A percentile compares a stretch with the other conserved stretches of the same genome.
These are phyloP conservation scores for Listronotus oregonensis DNA, from an alignment of 1,140 invertebrate species.

Conservation along the genomic window DNA sequence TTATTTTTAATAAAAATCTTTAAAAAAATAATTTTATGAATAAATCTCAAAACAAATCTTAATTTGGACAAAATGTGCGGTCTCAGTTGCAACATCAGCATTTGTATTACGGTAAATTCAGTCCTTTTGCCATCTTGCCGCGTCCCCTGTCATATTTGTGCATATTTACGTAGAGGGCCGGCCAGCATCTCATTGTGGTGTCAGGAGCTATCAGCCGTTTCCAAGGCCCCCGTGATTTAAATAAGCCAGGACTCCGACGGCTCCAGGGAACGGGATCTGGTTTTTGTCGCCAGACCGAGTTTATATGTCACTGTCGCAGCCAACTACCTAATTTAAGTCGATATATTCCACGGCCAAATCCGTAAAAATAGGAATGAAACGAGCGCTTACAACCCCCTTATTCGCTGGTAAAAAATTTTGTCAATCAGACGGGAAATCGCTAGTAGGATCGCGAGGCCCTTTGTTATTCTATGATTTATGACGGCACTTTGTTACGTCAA, in stretches of 20 bases:
- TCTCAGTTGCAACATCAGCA: too few relatives aligned
- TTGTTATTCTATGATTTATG: constrained; percentile 30
- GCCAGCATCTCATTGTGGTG: constrained; percentile 48
- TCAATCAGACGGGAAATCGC: constrained; percentile 37
- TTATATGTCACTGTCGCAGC: constrained; percentile 54
- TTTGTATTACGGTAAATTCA: too few relatives aligned
- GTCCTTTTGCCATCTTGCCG: too few relatives aligned
- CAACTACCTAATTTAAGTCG: constrained; percentile 51
- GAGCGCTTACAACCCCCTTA: constrained; percentile 17
- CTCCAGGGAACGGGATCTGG: constrained; percentile 53
- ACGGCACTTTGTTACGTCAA: constrained; percentile 17
- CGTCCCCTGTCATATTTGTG: constrained; percentile 41
- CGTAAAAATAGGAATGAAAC: constrained; percentile 41
- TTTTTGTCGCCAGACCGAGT: constrained; percentile 54
- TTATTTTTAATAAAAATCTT: too few relatives aligned
- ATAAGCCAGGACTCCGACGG: constrained; percentile 53
- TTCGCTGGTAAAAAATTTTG: constrained; percentile 38
- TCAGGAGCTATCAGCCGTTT: constrained; percentile 54
- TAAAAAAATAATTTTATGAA: too few relatives aligned
- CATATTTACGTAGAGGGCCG: constrained; percentile 46
- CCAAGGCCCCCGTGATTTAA: constrained; percentile 53
- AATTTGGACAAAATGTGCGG: too few relatives aligned
- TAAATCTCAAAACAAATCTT: too few relatives aligned
- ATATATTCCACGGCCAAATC: constrained; percentile 48
- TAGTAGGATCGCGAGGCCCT: constrained; percentile 6